Evolutionary conservation across 2,113 vertebrate genomes (phyloP).

Genomic region (Drymodes brunneopygia): DNA sequence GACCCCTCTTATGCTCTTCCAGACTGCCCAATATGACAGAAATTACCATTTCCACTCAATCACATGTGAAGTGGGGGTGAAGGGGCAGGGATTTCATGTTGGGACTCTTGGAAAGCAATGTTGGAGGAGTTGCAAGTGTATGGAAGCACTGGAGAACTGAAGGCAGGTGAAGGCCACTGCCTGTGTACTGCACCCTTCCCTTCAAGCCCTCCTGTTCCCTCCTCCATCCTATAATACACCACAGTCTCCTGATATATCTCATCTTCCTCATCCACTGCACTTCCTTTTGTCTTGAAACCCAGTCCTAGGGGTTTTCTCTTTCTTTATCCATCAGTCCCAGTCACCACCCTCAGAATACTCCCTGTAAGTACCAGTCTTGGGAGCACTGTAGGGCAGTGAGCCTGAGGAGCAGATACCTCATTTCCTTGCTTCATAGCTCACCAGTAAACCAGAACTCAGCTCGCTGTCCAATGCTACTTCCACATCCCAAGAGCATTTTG

Average conservation of each 20-base stretch:
- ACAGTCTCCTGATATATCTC: not conserved
- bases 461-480: rapidly evolving
- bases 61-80: not conserved
- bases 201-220: not conserved
- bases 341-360: not conserved
- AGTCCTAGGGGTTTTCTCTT: not conserved
- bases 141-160: not conserved
- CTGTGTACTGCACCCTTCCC: not conserved
- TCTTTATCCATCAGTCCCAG: not conserved
- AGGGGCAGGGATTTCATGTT: not conserved
- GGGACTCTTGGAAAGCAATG: not conserved
- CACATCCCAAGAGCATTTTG: not conserved
- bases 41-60: not conserved
- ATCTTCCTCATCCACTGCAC: not conserved
- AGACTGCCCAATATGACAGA: not conserved
- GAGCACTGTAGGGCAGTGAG: not conserved
- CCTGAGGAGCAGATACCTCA: not conserved
- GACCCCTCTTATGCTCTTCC: not conserved
- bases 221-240: not conserved
- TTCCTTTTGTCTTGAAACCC: not conserved
- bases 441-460: not conserved
- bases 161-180: not conserved
- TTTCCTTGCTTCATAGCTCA: not conserved
- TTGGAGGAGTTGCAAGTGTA: not conserved
- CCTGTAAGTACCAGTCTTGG: rapidly evolving